Base-by-base conservation (phyloP, 2,113 vertebrate genomes). In the Brachyistius frenatus region DNA sequence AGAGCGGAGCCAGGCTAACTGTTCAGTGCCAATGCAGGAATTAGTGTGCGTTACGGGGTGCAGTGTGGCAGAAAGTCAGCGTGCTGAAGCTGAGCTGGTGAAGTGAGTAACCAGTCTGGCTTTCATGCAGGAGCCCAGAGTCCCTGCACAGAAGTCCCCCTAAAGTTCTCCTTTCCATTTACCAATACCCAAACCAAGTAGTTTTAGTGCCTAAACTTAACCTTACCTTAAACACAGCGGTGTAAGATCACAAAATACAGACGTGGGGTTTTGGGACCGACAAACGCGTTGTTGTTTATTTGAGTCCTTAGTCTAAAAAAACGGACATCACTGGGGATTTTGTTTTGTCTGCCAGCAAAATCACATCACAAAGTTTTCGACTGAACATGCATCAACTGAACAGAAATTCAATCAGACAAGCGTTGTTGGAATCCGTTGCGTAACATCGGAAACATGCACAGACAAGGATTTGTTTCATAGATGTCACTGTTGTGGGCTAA, bases 401-500 rank as follows among this genome's bases (percentile, higher is more conserved):
- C 13, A 49, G 14, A 16, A 49, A 5, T 15, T 49, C 4, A 49
- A 16, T n/a, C 6, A 49, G 4, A 63, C 4, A 33, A n/a, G 33
- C 11, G 16, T 53, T 14, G 13, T 15, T 33, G 4, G 7, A 63
- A 9, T 56, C 5, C 30, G 11, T 41, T 73, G 49, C 0, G 5
- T 57, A 57, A 72, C 30, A 66, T 56, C n/a, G 52, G 31, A 65
- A 23, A 14, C 32, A 9, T 44, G 14, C 50, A 73, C 49, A 62
- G 13, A 53, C 47, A 1, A 67, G 46, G 13, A 10, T 57, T 63
- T 62, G 68, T 74, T 80, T 84, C 15, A 76, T 5, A 57, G 67
- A 73, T 16, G 64, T 66, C 33, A 77, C 23, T 61, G 61, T 67
- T 58, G 54, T 61, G 61, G 46, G 41, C 76, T 47, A 53, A 84